Conservation (phyloP, 2,113 vertebrate genomes). For the Thalassarche chlororhynchos region DNA sequence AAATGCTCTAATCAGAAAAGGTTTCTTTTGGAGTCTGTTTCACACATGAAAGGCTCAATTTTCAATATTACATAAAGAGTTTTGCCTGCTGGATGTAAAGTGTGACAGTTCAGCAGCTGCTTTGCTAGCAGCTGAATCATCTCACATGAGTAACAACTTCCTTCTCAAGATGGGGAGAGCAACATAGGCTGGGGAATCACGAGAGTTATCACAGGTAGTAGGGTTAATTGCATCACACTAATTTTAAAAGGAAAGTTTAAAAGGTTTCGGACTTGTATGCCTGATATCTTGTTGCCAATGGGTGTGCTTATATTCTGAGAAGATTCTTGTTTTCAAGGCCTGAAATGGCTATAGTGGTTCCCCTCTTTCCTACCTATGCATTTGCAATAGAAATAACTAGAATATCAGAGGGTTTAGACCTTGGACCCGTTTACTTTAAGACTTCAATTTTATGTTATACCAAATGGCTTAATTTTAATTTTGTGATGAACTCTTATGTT, state of each 20-base stretch:
- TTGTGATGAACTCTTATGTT: not conserved
- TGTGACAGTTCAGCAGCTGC: not conserved
- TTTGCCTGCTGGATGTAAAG: not conserved
- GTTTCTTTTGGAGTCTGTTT: not conserved
- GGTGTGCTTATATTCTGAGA: not conserved
- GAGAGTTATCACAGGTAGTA: not conserved
- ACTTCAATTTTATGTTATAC: not conserved
- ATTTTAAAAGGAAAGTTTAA: not conserved
- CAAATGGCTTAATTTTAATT: not conserved
- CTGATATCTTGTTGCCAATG: not conserved
- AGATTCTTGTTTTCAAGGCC: not conserved
- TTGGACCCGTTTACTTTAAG: not conserved
- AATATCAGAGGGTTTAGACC: not conserved
- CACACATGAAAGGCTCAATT: not conserved
- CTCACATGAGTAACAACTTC: not conserved
- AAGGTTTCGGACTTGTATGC: not conserved
- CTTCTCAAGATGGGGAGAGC: not conserved
- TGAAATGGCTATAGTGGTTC: not conserved
- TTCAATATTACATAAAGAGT: not conserved
- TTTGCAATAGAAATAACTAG: not conserved
- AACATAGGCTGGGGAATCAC: not conserved
- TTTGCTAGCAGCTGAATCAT: not conserved
- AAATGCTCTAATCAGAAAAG: not conserved
- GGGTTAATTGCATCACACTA: not conserved
- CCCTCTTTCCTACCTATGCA: fast-evolving